Base-by-base conservation (phyloP, 2,888 invertebrate genomes). In the Mesorhabditis sp. region DNA sequence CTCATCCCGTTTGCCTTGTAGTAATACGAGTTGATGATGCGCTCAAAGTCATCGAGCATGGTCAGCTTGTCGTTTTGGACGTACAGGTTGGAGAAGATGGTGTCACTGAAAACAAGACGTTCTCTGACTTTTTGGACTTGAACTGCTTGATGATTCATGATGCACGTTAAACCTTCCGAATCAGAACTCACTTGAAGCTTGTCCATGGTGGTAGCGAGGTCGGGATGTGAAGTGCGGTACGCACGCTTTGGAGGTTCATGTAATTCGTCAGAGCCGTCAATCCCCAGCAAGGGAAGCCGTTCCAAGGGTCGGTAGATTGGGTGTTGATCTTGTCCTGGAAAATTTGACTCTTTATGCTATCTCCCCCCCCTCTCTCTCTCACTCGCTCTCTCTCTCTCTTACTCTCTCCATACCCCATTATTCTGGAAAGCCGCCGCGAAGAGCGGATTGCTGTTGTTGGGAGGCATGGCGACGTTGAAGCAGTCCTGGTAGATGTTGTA, bases 241-340 rank as follows among this genome's bases (percentile, higher is more conserved):
- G 69, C 10, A 85, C 84, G 45, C 79, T 80, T 5, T 65, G 70
- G 10, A 70, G 67, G 67, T 85, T 83, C 67, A 84, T 69, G 67
- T 83, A 84, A 15, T 65, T 70, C 6, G 70, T 72, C 2, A 76
- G 44, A 1, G 80, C 81, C 15, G 76, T 76, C 42, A 73, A 70
- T 65, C 75, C 70, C 74, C 80, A 80, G 69, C 84, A 84, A 5
- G 80, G 75, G 70, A 82, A 82, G 45, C 78, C 80, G 62, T 74
- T 76, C 45, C 75, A 75, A 1, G 75, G 75, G 70, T 82, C 82
- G 2, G 80, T 75, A 4, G 82, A 81, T 2, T 69, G 70, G 42
- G 69, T 64, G 67, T 82, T 82, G 28, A 78, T 41, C 5, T 71
- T 67, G 62, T 62, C 68, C 79, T 78, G 61, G 66, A 73, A 42